These are phyloP conservation scores for Nannospalax galili DNA, from an alignment of 2,113 vertebrate genomes.

Conservation along the genomic window DNA sequence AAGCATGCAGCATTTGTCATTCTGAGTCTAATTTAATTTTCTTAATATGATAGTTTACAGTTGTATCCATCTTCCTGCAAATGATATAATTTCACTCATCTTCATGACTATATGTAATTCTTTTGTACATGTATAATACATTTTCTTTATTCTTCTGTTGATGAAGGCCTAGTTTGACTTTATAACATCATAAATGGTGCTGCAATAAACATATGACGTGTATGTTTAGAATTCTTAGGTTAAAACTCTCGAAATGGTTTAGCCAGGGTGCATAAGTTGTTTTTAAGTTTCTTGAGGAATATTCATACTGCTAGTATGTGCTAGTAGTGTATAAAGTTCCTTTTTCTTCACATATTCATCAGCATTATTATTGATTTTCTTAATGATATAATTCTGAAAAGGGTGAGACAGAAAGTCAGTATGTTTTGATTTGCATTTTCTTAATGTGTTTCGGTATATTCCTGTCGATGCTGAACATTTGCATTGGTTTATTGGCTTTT, in stretches of 20 bases:
- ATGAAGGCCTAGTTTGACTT: background rate
- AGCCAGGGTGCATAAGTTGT: background rate
- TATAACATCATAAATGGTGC: background rate
- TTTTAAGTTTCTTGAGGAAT: background rate
- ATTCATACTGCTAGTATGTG: too few species aligned
- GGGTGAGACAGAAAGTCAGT: too few species aligned
- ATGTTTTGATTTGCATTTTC: too few species aligned
- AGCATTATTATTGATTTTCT: too few species aligned
- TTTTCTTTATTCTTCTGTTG: background rate
- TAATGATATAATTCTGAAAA: too few species aligned
- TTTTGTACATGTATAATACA: background rate
- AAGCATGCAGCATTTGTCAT: background rate
- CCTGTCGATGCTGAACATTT: too few species aligned
- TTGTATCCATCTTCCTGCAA: background rate
- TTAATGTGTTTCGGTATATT: too few species aligned
- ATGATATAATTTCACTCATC: background rate
- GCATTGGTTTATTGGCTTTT: too few species aligned
- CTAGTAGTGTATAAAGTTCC: too few species aligned
- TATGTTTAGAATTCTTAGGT: background rate
- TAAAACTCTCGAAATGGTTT: background rate
- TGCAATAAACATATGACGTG: background rate
- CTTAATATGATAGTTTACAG: background rate
- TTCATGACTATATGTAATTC: background rate
- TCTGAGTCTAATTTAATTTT: background rate
- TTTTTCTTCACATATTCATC: too few species aligned